Evolutionary conservation across 1,140 invertebrate genomes (phyloP).

Genomic region (Dendroctonus ponderosae): DNA sequence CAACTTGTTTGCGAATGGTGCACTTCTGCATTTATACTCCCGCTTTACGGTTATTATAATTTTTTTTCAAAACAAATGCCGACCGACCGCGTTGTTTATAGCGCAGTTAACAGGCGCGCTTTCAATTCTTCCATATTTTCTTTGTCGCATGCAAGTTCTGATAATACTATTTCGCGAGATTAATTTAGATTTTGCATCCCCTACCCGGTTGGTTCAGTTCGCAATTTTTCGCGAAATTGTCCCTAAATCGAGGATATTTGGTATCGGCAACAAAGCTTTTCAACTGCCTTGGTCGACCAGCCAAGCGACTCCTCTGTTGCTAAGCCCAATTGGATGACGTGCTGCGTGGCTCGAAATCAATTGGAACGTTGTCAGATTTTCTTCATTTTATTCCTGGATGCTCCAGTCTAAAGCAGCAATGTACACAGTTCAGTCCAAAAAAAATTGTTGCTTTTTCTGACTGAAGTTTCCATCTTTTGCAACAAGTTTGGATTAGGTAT

Average conservation of each 20-base stretch:
- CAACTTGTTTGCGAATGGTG: constrained; percentile 10
- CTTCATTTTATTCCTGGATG: background rate
- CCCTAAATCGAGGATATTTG: too few relatives aligned
- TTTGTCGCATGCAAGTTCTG: background rate
- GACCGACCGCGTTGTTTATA: background rate
- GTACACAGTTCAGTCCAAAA: too few relatives aligned
- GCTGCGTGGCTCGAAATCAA: background rate
- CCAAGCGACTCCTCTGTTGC: constrained; percentile 1
- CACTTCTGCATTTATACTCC: background rate
- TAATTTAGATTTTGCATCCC: too few relatives aligned
- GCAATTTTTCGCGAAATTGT: too few relatives aligned
- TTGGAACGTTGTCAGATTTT: constrained; percentile 10
- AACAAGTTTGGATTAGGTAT: too few relatives aligned
- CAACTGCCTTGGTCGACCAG: too few relatives aligned
- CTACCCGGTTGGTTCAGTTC: too few relatives aligned
- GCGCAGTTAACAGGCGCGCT: background rate
- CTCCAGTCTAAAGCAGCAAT: too few relatives aligned
- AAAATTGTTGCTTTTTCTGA: too few relatives aligned
- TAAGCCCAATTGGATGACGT: constrained; percentile 18
- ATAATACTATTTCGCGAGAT: background rate
- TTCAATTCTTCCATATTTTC: background rate
- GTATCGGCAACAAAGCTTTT: too few relatives aligned
- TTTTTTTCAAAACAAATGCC: background rate
- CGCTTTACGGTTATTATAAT: background rate
- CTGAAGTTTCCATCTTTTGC: too few relatives aligned